Evolutionary conservation across 2,113 vertebrate species (phyloP).

Genomic region (Sinocyclocheilus maitianheensis): DNA sequence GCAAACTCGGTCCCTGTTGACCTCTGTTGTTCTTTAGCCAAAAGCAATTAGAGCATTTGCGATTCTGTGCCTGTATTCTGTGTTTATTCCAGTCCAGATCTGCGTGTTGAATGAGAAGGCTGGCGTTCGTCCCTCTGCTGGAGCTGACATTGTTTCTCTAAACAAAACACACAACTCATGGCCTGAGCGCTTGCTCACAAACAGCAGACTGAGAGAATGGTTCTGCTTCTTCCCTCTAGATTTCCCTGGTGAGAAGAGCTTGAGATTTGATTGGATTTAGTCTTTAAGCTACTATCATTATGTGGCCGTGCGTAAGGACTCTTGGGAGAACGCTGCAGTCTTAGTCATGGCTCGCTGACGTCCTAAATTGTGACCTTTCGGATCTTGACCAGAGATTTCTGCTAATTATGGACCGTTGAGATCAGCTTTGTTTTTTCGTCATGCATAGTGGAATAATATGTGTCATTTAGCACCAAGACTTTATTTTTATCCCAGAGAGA

Average conservation of each 20-base stretch:
- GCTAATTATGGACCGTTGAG: neutral
- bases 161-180: neutral
- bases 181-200: slow-evolving; percentile 33
- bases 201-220: slow-evolving; percentile 58
- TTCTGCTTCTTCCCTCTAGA: slow-evolving; percentile 32
- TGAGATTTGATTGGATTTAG: slow-evolving; percentile 1
- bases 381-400: neutral
- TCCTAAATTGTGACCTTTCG: neutral
- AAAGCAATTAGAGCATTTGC: slow-evolving; percentile 40
- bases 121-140: slow-evolving; percentile 12
- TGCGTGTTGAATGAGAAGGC: neutral
- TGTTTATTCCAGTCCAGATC: slow-evolving; percentile 4
- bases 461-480: neutral
- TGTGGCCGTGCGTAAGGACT: slow-evolving; percentile 10
- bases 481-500: neutral
- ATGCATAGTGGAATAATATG: neutral
- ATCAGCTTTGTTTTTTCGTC: neutral
- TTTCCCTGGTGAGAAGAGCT: slow-evolving; percentile 26
- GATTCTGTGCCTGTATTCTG: slow-evolving; percentile 42
- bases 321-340: neutral
- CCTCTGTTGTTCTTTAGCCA: neutral
- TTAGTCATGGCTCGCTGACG: slow-evolving; percentile 1
- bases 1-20: neutral
- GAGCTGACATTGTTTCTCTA: slow-evolving; percentile 5
- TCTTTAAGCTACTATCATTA: slow-evolving; percentile 7